Percentiles rank a stretch among this genome's conserved stretches.
phyloP scores from a whole-genome alignment of 2,888 invertebrate species.

The Nasonia oneida region DNA sequence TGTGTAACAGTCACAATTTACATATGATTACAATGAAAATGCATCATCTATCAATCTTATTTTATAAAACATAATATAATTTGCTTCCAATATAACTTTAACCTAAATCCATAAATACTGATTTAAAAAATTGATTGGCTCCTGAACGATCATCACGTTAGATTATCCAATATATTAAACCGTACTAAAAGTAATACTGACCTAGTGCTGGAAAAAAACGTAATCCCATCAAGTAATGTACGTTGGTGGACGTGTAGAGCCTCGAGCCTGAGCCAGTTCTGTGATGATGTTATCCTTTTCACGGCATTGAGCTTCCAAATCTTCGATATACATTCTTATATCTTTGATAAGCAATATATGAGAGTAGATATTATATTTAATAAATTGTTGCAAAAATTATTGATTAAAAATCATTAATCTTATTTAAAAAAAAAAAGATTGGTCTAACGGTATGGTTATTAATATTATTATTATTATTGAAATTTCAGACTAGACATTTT shows the following conservation, averaged over 20 bases:
- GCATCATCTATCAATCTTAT: too few relatives aligned
- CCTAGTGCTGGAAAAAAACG: not conserved
- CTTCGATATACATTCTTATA: conserved; percentile 5
- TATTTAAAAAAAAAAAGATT: too few relatives aligned
- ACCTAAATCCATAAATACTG: not conserved
- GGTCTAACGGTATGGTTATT: too few relatives aligned
- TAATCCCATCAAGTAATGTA: not conserved
- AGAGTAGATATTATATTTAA: not conserved
- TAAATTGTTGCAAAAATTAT: not conserved
- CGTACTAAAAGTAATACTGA: not conserved
- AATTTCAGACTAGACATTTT: too few relatives aligned
- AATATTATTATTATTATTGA: too few relatives aligned
- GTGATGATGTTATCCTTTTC: conserved; percentile 30
- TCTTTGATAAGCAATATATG: conserved; percentile 4
- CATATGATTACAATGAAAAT: too few relatives aligned
- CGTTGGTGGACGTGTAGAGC: not conserved
- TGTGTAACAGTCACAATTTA: too few relatives aligned
- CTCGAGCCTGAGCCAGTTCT: conserved; percentile 2
- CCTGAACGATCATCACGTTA: not conserved
- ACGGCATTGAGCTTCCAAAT: conserved; percentile 23
- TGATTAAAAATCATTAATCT: too few relatives aligned
- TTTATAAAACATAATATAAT: not conserved
- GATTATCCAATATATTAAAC: not conserved
- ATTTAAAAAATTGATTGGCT: not conserved
- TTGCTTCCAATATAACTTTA: not conserved